These are phyloP conservation scores for Uloborus diversus DNA, from an alignment of 1,140 invertebrate genomes.

Conservation along the genomic window DNA sequence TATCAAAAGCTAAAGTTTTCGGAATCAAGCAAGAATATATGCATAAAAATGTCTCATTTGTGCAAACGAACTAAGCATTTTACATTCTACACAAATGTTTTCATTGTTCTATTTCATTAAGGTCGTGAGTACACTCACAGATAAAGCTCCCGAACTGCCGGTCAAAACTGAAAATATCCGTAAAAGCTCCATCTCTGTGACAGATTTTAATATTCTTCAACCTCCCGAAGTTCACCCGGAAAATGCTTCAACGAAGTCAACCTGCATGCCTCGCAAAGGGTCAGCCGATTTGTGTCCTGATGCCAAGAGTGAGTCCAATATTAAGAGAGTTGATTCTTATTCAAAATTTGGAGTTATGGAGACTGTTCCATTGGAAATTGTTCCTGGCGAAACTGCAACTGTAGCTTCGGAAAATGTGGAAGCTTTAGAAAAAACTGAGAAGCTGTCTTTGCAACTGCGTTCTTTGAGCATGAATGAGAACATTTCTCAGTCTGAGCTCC, in stretches of 20 bases:
- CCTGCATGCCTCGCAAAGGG: too few relatives aligned
- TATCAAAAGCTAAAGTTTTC: too few relatives aligned
- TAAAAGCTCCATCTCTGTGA: neutral
- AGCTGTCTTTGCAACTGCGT: slow-evolving; percentile 6
- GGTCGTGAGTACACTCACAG: neutral
- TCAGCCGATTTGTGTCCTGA: neutral
- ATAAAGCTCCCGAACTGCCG: slow-evolving; percentile 8
- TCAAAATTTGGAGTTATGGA: slow-evolving; percentile 49
- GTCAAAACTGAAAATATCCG: slow-evolving; percentile 42
- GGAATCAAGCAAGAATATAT: too few relatives aligned
- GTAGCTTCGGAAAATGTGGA: neutral
- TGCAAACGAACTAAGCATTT: too few relatives aligned
- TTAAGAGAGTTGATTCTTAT: slow-evolving; percentile 37
- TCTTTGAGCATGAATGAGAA: slow-evolving; percentile 15
- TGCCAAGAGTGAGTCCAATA: neutral
- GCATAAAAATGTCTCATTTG: too few relatives aligned
- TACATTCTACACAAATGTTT: too few relatives aligned
- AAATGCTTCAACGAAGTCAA: neutral
- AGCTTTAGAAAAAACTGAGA: slow-evolving; percentile 6
- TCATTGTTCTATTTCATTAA: neutral
- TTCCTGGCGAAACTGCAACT: neutral
- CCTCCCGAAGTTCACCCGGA: neutral
- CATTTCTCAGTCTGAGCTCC: neutral
- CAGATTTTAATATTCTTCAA: neutral
- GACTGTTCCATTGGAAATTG: slow-evolving; percentile 35